A percentile compares a stretch with the other conserved stretches of the same genome.
Conservation (phyloP, 1,140 invertebrate genomes). For the Tetragnatha versicolor region DNA sequence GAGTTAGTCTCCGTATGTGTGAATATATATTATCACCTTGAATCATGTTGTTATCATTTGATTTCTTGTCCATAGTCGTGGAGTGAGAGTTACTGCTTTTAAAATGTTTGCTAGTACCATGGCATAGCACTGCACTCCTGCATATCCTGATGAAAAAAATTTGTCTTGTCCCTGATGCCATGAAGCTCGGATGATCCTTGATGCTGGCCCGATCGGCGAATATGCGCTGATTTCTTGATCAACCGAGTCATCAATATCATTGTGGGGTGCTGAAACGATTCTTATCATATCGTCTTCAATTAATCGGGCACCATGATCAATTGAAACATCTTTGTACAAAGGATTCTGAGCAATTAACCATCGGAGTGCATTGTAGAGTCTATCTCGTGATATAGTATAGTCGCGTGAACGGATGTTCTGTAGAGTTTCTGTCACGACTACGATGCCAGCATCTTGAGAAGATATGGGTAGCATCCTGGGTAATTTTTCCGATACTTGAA, state of each 20-base stretch:
- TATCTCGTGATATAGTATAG: conserved; percentile 12
- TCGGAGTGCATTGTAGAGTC: conserved; percentile 27
- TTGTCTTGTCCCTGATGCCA: conserved; percentile 31
- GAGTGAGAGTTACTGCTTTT: background rate
- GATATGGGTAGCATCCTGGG: background rate
- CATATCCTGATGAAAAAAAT: conserved; percentile 21
- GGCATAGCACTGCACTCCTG: conserved; percentile 16
- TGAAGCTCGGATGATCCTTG: conserved; percentile 28
- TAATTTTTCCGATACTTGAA: conserved; percentile 14
- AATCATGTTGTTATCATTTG: conserved; percentile 29
- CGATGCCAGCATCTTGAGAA: conserved; percentile 1
- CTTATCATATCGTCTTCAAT: conserved; percentile 1
- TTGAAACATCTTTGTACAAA: conserved; percentile 48
- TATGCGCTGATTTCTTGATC: background rate
- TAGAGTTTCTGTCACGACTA: conserved; percentile 42
- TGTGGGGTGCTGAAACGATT: background rate
- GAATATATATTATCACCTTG: conserved; percentile 26
- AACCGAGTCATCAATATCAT: background rate
- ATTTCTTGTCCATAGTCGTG: background rate
- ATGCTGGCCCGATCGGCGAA: background rate
- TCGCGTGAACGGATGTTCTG: conserved; percentile 32
- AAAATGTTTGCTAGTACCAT: conserved; percentile 45
- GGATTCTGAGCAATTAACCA: conserved; percentile 39
- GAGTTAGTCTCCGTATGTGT: too few species aligned
- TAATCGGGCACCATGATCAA: conserved; percentile 1